Evolutionary conservation across 1,140 invertebrate species (phyloP).

Genomic region (Trichoplusia ni): DNA sequence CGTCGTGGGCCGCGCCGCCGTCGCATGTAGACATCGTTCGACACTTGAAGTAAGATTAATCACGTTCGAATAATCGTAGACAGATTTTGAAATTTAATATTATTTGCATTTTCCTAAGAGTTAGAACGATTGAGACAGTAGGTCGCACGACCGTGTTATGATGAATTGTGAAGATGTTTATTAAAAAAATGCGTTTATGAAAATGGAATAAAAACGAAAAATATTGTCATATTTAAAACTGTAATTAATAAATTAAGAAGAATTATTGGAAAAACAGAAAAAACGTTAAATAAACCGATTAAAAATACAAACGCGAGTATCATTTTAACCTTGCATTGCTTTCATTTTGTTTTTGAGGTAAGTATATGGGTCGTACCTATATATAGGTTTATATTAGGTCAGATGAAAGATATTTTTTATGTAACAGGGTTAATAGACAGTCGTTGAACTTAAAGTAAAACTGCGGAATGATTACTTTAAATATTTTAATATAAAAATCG

Average conservation of each 20-base stretch:
- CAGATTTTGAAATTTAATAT: constrained; percentile 78
- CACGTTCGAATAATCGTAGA: constrained; percentile 77
- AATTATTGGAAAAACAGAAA: constrained; percentile 80
- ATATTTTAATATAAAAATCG: constrained; percentile 77
- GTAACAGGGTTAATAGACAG: neutral
- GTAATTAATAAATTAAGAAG: constrained; percentile 80
- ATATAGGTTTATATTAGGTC: too few relatives aligned
- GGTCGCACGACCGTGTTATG: constrained; percentile 79
- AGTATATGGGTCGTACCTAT: neutral
- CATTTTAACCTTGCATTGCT: constrained; percentile 43
- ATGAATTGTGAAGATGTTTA: constrained; percentile 79
- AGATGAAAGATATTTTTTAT: too few relatives aligned
- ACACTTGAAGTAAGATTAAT: constrained; percentile 77
- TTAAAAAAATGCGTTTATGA: constrained; percentile 80
- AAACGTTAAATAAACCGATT: constrained; percentile 80
- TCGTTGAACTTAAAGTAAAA: constrained; percentile 40
- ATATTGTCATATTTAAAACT: constrained; percentile 79
- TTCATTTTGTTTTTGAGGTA: neutral
- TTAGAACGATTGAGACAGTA: constrained; percentile 80
- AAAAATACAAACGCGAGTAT: constrained; percentile 70
- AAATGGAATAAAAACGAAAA: constrained; percentile 80
- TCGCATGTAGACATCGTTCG: constrained; percentile 64
- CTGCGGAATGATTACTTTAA: constrained; percentile 50
- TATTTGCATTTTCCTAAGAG: constrained; percentile 81
- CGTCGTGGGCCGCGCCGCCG: constrained; percentile 34